phyloP scores from a whole-genome alignment of 2,888 invertebrate genomes.

The Synanthedon tipuliformis region DNA sequence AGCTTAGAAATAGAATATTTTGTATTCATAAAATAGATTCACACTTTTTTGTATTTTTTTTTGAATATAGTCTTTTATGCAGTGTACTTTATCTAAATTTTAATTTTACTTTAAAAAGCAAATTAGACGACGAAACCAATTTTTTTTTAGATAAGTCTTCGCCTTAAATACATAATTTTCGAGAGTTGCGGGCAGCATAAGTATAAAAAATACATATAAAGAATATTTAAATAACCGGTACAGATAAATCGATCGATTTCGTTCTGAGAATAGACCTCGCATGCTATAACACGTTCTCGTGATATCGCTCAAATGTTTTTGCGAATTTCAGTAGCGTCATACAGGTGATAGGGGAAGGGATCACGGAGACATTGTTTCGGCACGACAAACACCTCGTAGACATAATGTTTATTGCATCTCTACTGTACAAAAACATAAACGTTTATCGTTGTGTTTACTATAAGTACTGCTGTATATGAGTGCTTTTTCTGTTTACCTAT shows the following conservation, averaged over 20 bases:
- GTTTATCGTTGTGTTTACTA: neutral
- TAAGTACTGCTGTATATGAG: neutral
- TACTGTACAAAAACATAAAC: neutral
- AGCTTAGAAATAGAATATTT: too few species aligned
- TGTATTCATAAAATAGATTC: too few species aligned
- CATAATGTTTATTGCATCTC: slow-evolving; percentile 12
- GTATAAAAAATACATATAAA: too few species aligned
- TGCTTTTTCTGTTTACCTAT: neutral
- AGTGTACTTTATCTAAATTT: too few species aligned
- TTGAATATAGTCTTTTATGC: too few species aligned
- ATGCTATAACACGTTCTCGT: slow-evolving; percentile 44
- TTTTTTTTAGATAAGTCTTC: too few species aligned
- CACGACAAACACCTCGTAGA: slow-evolving; percentile 19
- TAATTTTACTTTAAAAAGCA: too few species aligned
- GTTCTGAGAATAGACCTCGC: slow-evolving; percentile 24
- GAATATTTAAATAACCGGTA: too few species aligned
- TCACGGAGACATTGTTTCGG: slow-evolving; percentile 42
- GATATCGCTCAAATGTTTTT: slow-evolving; percentile 42
- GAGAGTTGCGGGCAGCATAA: too few species aligned
- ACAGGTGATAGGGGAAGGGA: slow-evolving; percentile 42
- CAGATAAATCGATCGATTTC: neutral
- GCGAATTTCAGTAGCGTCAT: slow-evolving; percentile 39
- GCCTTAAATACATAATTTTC: too few species aligned
- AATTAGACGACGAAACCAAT: too few species aligned
- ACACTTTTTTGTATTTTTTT: too few species aligned